Percentiles rank a stretch among this genome's conserved stretches.
phyloP scores from a whole-genome alignment of 2,888 invertebrate species.

The Diplazon laetatorius region DNA sequence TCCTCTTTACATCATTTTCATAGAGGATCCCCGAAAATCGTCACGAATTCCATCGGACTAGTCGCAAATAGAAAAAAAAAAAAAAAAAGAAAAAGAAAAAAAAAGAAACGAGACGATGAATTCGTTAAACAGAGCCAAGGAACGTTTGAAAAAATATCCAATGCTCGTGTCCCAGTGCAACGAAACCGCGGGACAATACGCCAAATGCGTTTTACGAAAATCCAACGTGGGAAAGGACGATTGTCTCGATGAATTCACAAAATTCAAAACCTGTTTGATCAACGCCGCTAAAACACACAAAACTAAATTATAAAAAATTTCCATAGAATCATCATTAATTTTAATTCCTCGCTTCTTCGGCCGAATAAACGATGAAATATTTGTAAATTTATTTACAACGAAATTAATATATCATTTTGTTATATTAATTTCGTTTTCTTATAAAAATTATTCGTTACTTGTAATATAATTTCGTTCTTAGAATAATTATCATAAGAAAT shows the following conservation, averaged over 20 bases:
- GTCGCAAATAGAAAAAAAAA: too few relatives aligned
- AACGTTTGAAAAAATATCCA: conserved; percentile 90
- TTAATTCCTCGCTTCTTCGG: not conserved
- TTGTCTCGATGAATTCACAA: conserved; percentile 90
- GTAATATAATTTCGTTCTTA: too few relatives aligned
- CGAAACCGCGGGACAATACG: conserved; percentile 88
- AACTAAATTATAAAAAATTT: conserved; percentile 85
- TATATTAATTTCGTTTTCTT: too few relatives aligned
- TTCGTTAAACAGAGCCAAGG: conserved; percentile 88
- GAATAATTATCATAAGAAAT: too few relatives aligned
- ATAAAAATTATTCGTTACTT: too few relatives aligned
- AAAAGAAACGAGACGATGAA: conserved; percentile 50
- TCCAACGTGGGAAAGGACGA: conserved; percentile 88
- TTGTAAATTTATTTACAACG: too few relatives aligned
- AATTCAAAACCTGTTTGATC: conserved; percentile 89
- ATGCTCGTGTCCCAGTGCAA: conserved; percentile 88
- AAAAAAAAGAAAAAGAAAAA: too few relatives aligned
- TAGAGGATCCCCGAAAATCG: too few relatives aligned
- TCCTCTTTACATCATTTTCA: conserved; percentile 89
- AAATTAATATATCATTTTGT: too few relatives aligned
- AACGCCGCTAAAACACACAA: conserved; percentile 88
- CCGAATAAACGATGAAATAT: conserved; percentile 2
- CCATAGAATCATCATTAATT: not conserved
- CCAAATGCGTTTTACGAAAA: conserved; percentile 90
- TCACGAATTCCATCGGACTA: too few relatives aligned